These are phyloP conservation scores for Salminus brasiliensis DNA, from an alignment of 2,113 vertebrate genomes.

Conservation along the genomic window DNA sequence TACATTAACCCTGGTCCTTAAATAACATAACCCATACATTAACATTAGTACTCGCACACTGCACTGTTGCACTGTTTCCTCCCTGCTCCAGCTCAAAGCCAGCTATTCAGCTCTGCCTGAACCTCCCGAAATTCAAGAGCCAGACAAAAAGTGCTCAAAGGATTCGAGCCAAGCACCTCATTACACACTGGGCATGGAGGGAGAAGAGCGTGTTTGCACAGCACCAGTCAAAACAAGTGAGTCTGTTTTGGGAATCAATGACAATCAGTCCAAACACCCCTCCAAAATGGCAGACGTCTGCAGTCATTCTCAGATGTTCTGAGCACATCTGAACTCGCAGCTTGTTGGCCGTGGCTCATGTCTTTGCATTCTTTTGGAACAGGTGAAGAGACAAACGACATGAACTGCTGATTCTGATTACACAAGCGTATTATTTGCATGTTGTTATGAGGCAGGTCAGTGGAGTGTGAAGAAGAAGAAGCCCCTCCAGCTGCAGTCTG, in stretches of 20 bases:
- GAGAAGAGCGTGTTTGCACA: conserved; percentile 29
- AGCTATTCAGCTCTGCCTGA: background rate
- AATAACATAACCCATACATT: too few relatives aligned
- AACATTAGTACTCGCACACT: background rate
- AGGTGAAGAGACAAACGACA: conserved; percentile 59
- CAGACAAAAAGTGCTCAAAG: background rate
- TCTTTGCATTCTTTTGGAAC: conserved; percentile 50
- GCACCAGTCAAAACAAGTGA: conserved; percentile 35
- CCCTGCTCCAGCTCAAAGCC: background rate
- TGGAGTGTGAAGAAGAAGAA: conserved; percentile 55
- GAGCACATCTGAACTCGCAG: background rate
- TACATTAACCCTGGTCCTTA: too few relatives aligned
- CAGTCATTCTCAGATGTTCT: conserved; percentile 29
- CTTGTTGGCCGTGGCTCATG: conserved; percentile 7
- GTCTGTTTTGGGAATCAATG: conserved; percentile 3
- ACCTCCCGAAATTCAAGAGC: background rate
- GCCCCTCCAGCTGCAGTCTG: conserved; percentile 60
- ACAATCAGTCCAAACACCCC: conserved; percentile 23
- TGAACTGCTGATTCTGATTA: conserved; percentile 57
- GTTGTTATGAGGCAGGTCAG: conserved; percentile 55
- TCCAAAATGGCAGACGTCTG: conserved; percentile 4
- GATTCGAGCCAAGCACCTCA: background rate
- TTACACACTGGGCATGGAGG: background rate
- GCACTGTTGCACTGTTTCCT: background rate
- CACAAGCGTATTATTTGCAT: conserved; percentile 56